A percentile compares a stretch with the other conserved stretches of the same genome.
Evolutionary conservation across 2,113 vertebrate genomes (phyloP).

Genomic region (Perccottus glenii): DNA sequence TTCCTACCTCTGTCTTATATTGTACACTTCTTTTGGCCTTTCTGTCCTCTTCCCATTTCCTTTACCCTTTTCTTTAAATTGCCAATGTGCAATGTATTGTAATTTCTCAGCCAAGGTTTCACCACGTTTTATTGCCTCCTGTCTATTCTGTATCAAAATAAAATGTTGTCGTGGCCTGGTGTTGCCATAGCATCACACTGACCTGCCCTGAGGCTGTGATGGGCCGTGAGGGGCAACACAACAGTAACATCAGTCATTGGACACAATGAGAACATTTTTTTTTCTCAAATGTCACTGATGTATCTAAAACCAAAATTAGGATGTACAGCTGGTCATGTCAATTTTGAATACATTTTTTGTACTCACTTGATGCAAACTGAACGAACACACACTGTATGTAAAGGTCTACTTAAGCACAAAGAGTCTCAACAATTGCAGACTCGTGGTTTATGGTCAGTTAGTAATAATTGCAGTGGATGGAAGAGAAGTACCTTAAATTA

Average conservation of each 20-base stretch:
- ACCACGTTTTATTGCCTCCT: constrained; percentile 9
- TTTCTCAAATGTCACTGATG: too few species aligned
- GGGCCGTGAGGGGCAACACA: constrained; percentile 21
- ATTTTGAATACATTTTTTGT: too few species aligned
- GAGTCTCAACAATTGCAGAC: neutral
- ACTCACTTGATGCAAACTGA: too few species aligned
- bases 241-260: constrained; percentile 31
- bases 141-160: constrained; percentile 13
- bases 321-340: too few species aligned
- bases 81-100: constrained; percentile 4
- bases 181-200: constrained; percentile 50
- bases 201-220: constrained; percentile 40
- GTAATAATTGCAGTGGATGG: constrained; percentile 1
- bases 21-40: neutral
- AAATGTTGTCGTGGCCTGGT: constrained; percentile 19
- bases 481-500: neutral
- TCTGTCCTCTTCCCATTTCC: too few species aligned
- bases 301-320: too few species aligned
- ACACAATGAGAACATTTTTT: neutral
- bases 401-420: neutral
- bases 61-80: constrained; percentile 3
- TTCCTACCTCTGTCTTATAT: too few species aligned
- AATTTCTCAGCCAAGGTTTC: neutral
- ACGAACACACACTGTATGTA: too few species aligned
- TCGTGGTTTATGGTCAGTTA: neutral